A percentile compares a stretch with the other conserved stretches of the same genome.
phyloP scores from a whole-genome alignment of 1,140 invertebrate genomes.

The Pteromalus puparum region DNA sequence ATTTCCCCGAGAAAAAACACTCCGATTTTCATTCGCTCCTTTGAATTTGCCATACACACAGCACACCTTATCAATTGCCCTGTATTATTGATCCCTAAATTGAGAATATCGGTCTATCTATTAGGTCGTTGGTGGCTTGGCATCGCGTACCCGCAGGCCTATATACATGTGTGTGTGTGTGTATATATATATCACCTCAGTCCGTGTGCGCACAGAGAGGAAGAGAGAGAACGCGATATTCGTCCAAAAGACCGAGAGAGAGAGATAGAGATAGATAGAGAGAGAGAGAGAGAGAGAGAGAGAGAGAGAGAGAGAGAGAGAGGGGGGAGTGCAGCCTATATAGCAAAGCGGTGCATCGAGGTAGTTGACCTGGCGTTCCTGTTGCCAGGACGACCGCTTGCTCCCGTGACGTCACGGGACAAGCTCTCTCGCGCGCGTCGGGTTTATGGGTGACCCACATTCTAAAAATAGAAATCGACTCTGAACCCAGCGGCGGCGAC shows the following conservation, averaged over 20 bases:
- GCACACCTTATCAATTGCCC: background rate
- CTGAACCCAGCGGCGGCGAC: conserved; percentile 35
- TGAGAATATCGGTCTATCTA: conserved; percentile 9
- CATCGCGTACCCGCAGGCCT: too few species aligned
- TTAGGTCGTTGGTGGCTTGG: background rate
- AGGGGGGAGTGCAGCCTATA: background rate
- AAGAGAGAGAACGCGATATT: too few species aligned
- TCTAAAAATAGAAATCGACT: conserved; percentile 66
- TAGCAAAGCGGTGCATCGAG: background rate
- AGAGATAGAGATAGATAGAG: background rate
- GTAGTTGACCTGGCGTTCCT: conserved; percentile 58
- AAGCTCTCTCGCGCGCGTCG: conserved; percentile 39
- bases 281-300: background rate
- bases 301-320: background rate
- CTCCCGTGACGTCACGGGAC: conserved; percentile 74
- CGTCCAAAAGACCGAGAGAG: too few species aligned
- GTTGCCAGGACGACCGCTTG: conserved; percentile 59
- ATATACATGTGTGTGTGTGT: too few species aligned
- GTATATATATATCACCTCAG: background rate
- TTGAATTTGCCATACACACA: too few species aligned
- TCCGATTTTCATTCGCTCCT: too few species aligned
- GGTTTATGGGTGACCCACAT: conserved; percentile 68
- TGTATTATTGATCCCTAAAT: background rate
- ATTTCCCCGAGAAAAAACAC: too few species aligned
- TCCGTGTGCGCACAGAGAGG: background rate